Conservation (phyloP, 2,113 vertebrate genomes). For the Nannobrachium achirus region DNA sequence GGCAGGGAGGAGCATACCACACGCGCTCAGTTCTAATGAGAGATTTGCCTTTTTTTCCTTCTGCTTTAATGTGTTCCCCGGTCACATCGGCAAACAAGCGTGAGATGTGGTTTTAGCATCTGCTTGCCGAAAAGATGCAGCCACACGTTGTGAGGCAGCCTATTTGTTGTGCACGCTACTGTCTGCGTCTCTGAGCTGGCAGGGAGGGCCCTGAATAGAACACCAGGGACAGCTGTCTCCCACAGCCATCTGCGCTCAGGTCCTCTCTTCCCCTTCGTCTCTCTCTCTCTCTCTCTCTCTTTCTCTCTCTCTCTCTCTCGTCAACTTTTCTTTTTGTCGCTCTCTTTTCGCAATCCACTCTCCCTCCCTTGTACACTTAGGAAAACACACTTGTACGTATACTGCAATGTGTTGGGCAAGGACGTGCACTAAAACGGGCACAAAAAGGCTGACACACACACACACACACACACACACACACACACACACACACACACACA, state of each 20-base stretch:
- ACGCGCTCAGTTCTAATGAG: neutral
- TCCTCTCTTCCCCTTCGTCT: slow-evolving; percentile 54
- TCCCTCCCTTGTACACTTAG: slow-evolving; percentile 22
- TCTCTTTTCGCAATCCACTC: slow-evolving; percentile 16
- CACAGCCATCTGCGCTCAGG: slow-evolving; percentile 72
- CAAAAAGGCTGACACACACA: neutral
- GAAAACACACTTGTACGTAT: slow-evolving; percentile 21
- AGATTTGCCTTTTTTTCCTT: slow-evolving; percentile 25
- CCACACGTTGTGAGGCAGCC: slow-evolving; percentile 59
- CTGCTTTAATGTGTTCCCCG: slow-evolving; percentile 9
- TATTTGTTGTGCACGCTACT: slow-evolving; percentile 65
- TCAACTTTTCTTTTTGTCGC: neutral
- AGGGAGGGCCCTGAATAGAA: slow-evolving; percentile 68
- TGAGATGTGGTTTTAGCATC: slow-evolving; percentile 61
- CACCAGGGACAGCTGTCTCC: slow-evolving; percentile 74
- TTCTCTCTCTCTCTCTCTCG: slow-evolving; percentile 31
- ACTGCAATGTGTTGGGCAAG: no score
- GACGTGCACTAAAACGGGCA: no score
- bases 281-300: slow-evolving; percentile 36
- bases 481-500: neutral
- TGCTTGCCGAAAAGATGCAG: slow-evolving; percentile 64
- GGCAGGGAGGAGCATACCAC: neutral
- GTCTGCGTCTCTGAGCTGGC: slow-evolving; percentile 67
- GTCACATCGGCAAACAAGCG: slow-evolving; percentile 48
- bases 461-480: neutral